phyloP scores from a whole-genome alignment of 1,140 invertebrate genomes.

The Portunus trituberculatus region DNA sequence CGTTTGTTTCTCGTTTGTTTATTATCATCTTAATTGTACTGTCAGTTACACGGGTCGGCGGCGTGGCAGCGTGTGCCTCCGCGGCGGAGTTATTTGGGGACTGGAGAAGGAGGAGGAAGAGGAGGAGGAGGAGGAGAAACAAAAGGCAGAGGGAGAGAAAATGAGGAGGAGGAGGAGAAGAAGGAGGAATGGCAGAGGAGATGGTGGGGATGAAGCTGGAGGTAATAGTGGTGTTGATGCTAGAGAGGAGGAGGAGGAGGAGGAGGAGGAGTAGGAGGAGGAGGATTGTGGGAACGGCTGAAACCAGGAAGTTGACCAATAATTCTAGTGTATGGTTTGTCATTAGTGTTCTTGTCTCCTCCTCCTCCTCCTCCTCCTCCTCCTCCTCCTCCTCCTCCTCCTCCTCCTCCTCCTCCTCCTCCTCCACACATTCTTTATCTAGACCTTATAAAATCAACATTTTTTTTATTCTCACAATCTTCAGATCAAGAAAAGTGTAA shows the following conservation, averaged over 20 bases:
- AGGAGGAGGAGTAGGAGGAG: neutral
- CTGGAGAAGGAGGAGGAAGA: neutral
- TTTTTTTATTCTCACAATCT: no score
- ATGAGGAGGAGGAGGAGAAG: neutral
- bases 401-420: no score
- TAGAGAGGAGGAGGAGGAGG: neutral
- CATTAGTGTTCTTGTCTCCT: neutral
- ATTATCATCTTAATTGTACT: slow-evolving; percentile 15
- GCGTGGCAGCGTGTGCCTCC: neutral
- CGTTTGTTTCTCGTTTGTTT: slow-evolving; percentile 11
- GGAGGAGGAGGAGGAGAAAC: neutral
- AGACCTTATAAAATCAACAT: no score
- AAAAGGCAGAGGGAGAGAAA: neutral
- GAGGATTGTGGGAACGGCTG: neutral
- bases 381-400: neutral
- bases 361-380: slow-evolving; percentile 16
- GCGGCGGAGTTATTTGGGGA: neutral
- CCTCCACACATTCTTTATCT: no score
- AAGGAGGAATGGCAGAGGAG: neutral
- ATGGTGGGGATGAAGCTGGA: neutral
- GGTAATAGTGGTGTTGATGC: neutral
- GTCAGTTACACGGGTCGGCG: neutral
- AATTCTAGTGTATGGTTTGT: neutral
- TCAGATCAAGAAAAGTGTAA: no score
- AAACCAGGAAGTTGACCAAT: neutral